These are phyloP conservation scores for Drosophila subpulchrella DNA, from an alignment of 1,140 invertebrate species.

Conservation along the genomic window DNA sequence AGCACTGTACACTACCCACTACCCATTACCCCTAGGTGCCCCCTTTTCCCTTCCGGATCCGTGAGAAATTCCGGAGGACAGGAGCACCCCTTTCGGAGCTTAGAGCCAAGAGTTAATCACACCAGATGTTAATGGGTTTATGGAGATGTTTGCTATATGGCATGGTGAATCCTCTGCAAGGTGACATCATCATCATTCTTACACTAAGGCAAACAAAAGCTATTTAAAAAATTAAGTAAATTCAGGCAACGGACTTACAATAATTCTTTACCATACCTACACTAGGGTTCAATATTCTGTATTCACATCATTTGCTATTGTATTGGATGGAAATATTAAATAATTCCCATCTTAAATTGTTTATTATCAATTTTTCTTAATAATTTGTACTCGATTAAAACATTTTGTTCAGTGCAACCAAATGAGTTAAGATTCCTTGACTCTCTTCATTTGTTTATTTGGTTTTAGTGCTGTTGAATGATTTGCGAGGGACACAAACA, in stretches of 20 bases:
- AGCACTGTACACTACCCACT: not conserved
- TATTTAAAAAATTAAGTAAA: not conserved
- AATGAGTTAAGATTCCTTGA: conserved; percentile 51
- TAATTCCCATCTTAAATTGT: not conserved
- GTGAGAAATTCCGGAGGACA: conserved; percentile 68
- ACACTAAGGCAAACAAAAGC: conserved; percentile 6
- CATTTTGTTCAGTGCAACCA: conserved; percentile 33
- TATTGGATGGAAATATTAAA: too few relatives aligned
- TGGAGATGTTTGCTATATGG: conserved; percentile 71
- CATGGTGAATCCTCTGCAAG: conserved; percentile 25
- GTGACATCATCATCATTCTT: conserved; percentile 71
- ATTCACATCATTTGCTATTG: too few relatives aligned
- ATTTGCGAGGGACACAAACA: conserved; percentile 56
- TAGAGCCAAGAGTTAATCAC: conserved; percentile 79
- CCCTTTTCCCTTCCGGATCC: conserved; percentile 28
- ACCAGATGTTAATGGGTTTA: conserved; percentile 84
- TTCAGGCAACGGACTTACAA: not conserved
- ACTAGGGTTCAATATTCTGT: too few relatives aligned
- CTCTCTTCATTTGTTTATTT: conserved; percentile 51
- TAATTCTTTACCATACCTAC: too few relatives aligned
- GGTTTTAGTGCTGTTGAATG: conserved; percentile 56
- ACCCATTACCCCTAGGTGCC: conserved; percentile 1
- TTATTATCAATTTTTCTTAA: not conserved
- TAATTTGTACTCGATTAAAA: too few relatives aligned
- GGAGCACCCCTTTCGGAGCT: conserved; percentile 49